Conservation (phyloP, 2,113 vertebrate genomes). For the Neodon shergylaensis region DNA sequence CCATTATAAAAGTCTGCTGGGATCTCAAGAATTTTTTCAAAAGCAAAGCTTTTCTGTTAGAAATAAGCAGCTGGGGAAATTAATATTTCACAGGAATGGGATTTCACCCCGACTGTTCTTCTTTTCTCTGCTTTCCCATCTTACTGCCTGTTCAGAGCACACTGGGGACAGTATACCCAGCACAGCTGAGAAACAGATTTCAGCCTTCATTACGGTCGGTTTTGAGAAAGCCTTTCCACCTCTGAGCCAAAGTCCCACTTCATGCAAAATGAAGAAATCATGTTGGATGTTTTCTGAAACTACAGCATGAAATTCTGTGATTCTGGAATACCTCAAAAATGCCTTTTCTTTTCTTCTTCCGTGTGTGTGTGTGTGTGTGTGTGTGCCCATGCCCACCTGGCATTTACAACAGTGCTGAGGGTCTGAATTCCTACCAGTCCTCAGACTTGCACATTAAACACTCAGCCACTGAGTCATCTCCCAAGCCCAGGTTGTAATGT, state of each 20-base stretch:
- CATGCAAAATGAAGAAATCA: background rate
- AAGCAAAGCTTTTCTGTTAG: background rate
- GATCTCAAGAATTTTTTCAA: background rate
- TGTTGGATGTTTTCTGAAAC: background rate
- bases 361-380: background rate
- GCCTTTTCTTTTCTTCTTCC: background rate
- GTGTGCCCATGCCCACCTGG: background rate
- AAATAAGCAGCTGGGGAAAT: background rate
- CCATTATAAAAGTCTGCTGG: background rate
- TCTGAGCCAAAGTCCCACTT: conserved; percentile 16
- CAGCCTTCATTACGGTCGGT: background rate
- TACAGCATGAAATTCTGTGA: background rate
- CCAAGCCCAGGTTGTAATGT: background rate
- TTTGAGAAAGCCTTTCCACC: background rate
- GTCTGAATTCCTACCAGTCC: background rate
- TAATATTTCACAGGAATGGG: background rate
- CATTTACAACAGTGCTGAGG: background rate
- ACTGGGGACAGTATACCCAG: background rate
- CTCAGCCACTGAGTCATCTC: background rate
- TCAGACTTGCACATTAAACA: background rate
- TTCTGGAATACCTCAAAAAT: conserved; percentile 38
- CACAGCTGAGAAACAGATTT: background rate
- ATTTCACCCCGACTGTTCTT: background rate
- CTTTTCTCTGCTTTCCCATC: background rate
- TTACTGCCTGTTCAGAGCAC: background rate